Evolutionary conservation across 2,113 vertebrate genomes (phyloP).

Genomic region (Pycnonotus jocosus): DNA sequence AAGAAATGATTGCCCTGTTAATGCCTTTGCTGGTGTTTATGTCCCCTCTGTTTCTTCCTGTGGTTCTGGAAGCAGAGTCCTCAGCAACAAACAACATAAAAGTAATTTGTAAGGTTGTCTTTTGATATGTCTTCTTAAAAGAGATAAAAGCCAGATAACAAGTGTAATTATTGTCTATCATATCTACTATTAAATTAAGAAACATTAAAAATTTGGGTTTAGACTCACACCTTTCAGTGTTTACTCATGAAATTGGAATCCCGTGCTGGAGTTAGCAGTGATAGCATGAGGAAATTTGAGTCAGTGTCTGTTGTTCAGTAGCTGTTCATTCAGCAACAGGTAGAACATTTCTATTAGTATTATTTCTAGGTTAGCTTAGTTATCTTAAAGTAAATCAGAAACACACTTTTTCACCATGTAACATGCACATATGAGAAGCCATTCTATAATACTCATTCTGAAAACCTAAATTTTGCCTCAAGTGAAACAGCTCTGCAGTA

Average conservation of each 20-base stretch:
- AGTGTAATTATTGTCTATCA: background rate
- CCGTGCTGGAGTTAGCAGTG: background rate
- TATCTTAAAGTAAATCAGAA: background rate
- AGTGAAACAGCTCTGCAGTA: background rate
- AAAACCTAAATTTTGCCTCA: background rate
- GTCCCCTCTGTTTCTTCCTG: accelerated
- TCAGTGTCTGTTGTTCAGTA: background rate
- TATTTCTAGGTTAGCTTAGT: background rate
- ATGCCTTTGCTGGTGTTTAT: background rate
- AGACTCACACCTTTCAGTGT: background rate
- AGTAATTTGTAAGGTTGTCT: background rate
- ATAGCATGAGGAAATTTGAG: background rate
- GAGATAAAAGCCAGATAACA: background rate
- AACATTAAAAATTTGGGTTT: background rate
- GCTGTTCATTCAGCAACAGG: background rate
- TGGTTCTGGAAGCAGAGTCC: background rate
- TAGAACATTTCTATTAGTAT: background rate
- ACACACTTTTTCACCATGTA: background rate
- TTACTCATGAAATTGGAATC: background rate
- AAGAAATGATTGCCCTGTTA: background rate
- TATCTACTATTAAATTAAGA: background rate
- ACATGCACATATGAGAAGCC: background rate
- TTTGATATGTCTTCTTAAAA: background rate
- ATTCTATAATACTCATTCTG: background rate
- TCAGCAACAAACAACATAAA: background rate